Evolutionary conservation across 2,888 invertebrate genomes (phyloP).

Genomic region (Volucella bombylans): DNA sequence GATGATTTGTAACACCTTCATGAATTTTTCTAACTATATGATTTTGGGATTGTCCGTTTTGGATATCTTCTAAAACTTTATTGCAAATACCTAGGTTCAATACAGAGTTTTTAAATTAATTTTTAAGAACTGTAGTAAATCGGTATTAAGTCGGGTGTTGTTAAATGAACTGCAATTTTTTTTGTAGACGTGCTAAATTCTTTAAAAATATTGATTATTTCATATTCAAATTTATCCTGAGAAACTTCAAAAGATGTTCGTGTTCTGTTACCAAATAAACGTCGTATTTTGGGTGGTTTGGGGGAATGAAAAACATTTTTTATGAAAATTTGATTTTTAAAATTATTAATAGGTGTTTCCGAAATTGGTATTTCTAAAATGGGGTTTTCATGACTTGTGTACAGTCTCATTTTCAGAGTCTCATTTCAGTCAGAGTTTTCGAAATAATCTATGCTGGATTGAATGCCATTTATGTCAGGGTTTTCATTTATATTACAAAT

Average conservation of each 20-base stretch:
- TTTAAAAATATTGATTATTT: constrained; percentile 52
- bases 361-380: constrained; percentile 30
- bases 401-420: constrained; percentile 36
- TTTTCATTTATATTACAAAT: too few relatives aligned
- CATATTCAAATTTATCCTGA: constrained; percentile 32
- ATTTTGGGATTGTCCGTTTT: constrained; percentile 51
- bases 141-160: too few relatives aligned
- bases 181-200: constrained; percentile 36
- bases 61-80: constrained; percentile 23
- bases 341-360: constrained; percentile 67
- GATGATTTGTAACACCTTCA: constrained; percentile 61
- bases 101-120: constrained; percentile 42
- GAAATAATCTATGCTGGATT: constrained; percentile 23
- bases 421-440: background rate
- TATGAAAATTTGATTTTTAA: constrained; percentile 48
- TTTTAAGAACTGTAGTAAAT: too few relatives aligned
- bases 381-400: constrained; percentile 65
- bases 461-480: background rate
- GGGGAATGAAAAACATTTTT: constrained; percentile 16
- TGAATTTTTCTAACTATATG: constrained; percentile 59
- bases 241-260: constrained; percentile 23
- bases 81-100: constrained; percentile 15
- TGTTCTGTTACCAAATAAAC: constrained; percentile 22
- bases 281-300: constrained; percentile 25
- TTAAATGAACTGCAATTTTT: constrained; percentile 32